These are phyloP conservation scores for Tetramorium alpestre DNA, from an alignment of 1,140 invertebrate genomes.

Conservation along the genomic window DNA sequence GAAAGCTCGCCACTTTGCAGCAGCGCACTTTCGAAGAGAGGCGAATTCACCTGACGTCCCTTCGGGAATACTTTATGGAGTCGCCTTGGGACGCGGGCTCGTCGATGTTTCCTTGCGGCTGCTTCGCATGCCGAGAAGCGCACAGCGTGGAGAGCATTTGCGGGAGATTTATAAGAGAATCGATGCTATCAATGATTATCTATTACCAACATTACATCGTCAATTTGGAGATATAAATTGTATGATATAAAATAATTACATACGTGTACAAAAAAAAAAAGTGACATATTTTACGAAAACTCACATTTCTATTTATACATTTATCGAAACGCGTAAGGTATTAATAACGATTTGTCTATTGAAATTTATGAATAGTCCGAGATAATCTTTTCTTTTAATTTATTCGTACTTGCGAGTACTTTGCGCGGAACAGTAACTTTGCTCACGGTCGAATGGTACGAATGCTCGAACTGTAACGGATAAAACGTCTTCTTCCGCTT, in stretches of 20 bases:
- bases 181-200: not conserved
- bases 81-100: slow-evolving; percentile 31
- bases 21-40: slow-evolving; percentile 11
- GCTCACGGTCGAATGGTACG: slow-evolving; percentile 22
- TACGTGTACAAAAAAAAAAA: not conserved
- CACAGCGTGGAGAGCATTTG: not conserved
- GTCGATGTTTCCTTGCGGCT: slow-evolving; percentile 8
- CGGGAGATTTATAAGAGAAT: not conserved
- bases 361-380: not conserved
- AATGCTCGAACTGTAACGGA: slow-evolving; percentile 41
- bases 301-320: not conserved
- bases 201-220: not conserved
- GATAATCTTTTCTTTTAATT: not conserved
- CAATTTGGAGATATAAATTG: not conserved
- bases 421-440: not conserved
- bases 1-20: slow-evolving; percentile 41
- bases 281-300: not conserved
- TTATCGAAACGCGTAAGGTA: no score
- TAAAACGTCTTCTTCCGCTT: slow-evolving; percentile 57
- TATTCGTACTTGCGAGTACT: not conserved
- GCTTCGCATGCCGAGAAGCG: slow-evolving; percentile 29
- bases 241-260: not conserved
- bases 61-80: slow-evolving; percentile 53
- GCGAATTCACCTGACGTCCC: slow-evolving; percentile 53
- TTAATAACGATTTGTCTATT: not conserved